Evolutionary conservation across 2,888 invertebrate species (phyloP).

Genomic region (Venusia cambrica): DNA sequence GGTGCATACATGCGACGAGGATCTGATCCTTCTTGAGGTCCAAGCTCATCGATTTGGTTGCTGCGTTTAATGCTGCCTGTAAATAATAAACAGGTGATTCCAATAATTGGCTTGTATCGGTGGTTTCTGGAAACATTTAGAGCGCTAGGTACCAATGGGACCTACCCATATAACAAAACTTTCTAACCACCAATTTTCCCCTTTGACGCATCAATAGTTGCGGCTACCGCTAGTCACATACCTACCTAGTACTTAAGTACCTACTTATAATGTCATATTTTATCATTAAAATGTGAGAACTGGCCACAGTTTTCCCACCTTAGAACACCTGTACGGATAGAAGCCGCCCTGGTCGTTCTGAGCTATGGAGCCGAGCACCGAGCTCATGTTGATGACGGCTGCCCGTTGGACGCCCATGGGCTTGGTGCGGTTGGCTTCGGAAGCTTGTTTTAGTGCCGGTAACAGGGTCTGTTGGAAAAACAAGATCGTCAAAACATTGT

Average conservation of each 20-base stretch:
- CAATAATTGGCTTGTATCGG: no score
- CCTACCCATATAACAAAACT: no score
- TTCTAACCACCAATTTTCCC: no score
- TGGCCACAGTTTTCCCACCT: constrained; percentile 83
- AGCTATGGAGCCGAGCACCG: constrained; percentile 89
- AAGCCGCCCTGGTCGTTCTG: constrained; percentile 88
- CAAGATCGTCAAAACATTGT: no score
- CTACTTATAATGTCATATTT: no score
- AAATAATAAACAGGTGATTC: constrained; percentile 1
- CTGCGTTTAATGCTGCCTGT: constrained; percentile 92
- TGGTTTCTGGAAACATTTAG: no score
- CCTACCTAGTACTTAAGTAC: no score
- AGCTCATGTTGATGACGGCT: constrained; percentile 91
- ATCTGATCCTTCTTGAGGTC: constrained; percentile 90
- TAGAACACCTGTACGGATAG: constrained; percentile 93
- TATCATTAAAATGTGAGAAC: no score
- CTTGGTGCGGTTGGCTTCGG: constrained; percentile 72
- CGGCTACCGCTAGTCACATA: no score
- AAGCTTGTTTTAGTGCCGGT: constrained; percentile 86
- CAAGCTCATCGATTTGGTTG: constrained; percentile 90
- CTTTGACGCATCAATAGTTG: no score
- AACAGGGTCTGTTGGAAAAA: constrained; percentile 83
- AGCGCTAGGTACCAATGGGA: no score
- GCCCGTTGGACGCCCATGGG: constrained; percentile 83
- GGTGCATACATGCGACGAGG: constrained; percentile 88